Percentiles rank a stretch among this genome's conserved stretches.
Conservation (phyloP, 2,113 vertebrate species). For the Rhinopomastus cyanomelas region DNA sequence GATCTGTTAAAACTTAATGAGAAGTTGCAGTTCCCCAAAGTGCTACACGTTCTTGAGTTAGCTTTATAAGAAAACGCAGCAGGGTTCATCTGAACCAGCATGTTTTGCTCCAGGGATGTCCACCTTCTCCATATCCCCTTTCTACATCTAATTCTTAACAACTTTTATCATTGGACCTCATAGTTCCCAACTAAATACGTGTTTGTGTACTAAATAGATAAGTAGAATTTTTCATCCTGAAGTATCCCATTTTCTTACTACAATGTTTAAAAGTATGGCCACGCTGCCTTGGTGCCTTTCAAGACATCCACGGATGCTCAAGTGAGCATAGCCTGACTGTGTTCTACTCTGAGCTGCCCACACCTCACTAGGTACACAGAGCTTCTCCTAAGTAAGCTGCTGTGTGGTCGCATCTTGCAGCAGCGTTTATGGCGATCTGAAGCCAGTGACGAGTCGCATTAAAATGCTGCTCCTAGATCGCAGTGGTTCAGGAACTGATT, state of each 20-base stretch:
- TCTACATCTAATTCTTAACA: too few relatives aligned
- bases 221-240: neutral
- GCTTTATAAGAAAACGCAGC: neutral
- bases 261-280: neutral
- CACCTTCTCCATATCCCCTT: neutral
- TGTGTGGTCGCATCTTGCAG: neutral
- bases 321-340: neutral
- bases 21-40: neutral
- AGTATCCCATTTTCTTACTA: neutral
- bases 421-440: neutral
- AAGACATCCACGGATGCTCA: neutral
- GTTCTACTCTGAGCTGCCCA: neutral
- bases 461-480: neutral
- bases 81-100: neutral
- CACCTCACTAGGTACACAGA: rapidly evolving
- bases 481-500: neutral
- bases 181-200: neutral
- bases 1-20: neutral
- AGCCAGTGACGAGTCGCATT: neutral
- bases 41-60: neutral
- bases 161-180: neutral
- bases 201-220: neutral
- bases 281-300: neutral
- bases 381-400: neutral
- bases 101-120: neutral